Conservation (phyloP, 2,888 invertebrate species). For the Dromius quadrimaculatus region DNA sequence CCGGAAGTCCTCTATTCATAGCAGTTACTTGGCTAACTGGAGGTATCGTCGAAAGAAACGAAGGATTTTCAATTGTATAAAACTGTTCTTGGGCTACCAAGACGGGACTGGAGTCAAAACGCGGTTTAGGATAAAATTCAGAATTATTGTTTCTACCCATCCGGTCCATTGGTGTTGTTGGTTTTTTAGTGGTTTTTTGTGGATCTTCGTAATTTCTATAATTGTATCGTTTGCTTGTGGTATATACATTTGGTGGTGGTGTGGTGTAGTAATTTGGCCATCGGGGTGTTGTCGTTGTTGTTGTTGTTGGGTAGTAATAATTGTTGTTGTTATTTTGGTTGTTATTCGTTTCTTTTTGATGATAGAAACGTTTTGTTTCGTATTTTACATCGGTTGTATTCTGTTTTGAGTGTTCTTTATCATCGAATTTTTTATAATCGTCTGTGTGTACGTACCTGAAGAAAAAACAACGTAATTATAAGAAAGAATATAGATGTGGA, state of each 20-base stretch:
- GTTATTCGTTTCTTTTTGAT: no score
- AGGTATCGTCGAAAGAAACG: neutral
- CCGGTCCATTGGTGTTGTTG: neutral
- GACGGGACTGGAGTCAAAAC: no score
- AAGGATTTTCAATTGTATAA: neutral
- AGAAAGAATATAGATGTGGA: no score
- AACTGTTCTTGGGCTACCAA: constrained; percentile 5
- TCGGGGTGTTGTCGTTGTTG: neutral
- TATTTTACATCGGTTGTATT: neutral
- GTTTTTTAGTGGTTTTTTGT: neutral
- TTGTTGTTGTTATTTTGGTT: no score
- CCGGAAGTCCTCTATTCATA: neutral
- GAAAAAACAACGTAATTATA: no score
- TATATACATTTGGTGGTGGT: neutral
- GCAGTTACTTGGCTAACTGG: neutral
- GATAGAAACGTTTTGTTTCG: neutral
- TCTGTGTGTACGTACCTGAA: neutral
- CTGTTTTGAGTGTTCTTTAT: neutral
- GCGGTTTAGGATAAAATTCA: no score
- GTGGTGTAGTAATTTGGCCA: neutral
- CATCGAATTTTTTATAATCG: neutral
- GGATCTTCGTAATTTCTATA: neutral
- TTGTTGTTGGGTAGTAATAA: neutral
- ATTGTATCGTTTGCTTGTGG: neutral
- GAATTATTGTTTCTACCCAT: neutral